Evolutionary conservation across 2,113 vertebrate genomes (phyloP).

Genomic region (Gyps fulvus): DNA sequence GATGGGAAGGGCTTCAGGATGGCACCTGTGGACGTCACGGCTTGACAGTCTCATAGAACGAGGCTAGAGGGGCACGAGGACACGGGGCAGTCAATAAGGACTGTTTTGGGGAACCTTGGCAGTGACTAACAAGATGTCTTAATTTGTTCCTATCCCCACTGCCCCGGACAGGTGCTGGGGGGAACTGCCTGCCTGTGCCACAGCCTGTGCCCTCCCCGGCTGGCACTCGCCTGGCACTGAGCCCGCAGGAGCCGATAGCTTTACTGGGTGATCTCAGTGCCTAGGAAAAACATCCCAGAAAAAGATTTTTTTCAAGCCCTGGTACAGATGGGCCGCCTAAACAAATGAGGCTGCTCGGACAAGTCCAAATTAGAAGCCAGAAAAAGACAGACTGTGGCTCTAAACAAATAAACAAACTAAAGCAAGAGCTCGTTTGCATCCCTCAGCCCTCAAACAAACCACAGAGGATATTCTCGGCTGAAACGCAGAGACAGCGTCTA

Average conservation of each 20-base stretch:
- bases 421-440: constrained; percentile 48
- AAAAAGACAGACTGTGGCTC: background rate
- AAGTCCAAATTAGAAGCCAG: background rate
- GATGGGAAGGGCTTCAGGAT: background rate
- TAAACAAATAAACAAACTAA: constrained; percentile 30
- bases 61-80: background rate
- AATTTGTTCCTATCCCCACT: rapidly evolving
- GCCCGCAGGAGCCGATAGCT: background rate
- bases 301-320: background rate
- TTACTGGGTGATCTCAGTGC: background rate
- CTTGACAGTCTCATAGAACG: background rate
- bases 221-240: rapidly evolving
- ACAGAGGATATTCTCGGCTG: constrained; percentile 42
- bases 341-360: background rate
- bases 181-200: background rate
- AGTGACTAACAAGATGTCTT: background rate
- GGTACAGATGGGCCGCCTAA: background rate
- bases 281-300: background rate
- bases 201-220: background rate
- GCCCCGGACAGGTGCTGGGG: background rate
- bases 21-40: rapidly evolving
- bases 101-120: background rate
- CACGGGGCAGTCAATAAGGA: rapidly evolving
- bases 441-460: constrained; percentile 7
- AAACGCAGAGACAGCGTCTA: background rate